Evolutionary conservation across 2,113 vertebrate genomes (phyloP).

Genomic region (Etheostoma cragini): DNA sequence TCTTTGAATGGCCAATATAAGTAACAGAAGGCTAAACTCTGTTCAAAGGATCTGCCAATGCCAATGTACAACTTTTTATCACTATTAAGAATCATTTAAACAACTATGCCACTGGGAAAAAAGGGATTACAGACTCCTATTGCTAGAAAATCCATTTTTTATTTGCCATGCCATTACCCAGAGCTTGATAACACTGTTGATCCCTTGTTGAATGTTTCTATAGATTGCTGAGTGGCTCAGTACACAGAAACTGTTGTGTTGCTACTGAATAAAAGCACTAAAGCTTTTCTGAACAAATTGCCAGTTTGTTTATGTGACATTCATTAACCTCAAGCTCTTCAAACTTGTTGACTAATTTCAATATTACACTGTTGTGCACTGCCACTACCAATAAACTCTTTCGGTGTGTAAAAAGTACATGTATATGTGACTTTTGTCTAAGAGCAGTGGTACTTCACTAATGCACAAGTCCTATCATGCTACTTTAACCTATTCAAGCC

Average conservation of each 20-base stretch:
- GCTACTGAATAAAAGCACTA: not conserved
- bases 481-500: conserved; percentile 19
- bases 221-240: conserved; percentile 10
- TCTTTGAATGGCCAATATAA: conserved; percentile 37
- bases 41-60: not conserved
- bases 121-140: not conserved
- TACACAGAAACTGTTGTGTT: conserved; percentile 1
- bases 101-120: not conserved
- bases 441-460: conserved; percentile 5
- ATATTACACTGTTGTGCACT: not conserved
- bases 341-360: not conserved
- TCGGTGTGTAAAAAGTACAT: not conserved
- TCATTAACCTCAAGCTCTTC: not conserved
- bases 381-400: not conserved
- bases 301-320: not conserved
- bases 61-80: not conserved
- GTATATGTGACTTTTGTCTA: not conserved
- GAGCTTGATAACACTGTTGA: conserved; percentile 22
- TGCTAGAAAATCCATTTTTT: not conserved
- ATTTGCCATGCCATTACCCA: conserved; percentile 5
- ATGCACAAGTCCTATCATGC: conserved; percentile 44
- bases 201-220: conserved; percentile 35
- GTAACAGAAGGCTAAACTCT: conserved; percentile 20
- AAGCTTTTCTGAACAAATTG: not conserved
- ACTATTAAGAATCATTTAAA: not conserved